Base-by-base conservation (phyloP, 64 coral and sea anemone genomes). In the Stichodactyla helianthus region DNA sequence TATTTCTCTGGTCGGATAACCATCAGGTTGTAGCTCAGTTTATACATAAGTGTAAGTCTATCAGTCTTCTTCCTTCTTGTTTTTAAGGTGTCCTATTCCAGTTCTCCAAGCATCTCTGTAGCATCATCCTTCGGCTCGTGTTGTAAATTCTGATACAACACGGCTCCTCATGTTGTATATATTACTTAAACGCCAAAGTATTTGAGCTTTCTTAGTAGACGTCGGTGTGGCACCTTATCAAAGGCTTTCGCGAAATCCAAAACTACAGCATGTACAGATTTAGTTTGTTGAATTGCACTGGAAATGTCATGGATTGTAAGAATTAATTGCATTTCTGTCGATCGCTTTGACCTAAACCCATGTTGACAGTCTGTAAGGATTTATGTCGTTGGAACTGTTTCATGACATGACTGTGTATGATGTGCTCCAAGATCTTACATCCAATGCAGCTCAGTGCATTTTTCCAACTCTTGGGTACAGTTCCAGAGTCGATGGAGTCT, bases 311-410 rank as follows among this genome's bases (percentile, higher is more conserved):
- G 4, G 19, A 77, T 4, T 25, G 71, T 31, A 31, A 25, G 20
- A 77, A 44, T 77, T 13, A 77, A 18, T 77, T 77, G 31, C 7
- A 77, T 8, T 77, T 77, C 19, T 77, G 71, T 77, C 10, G 20
- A 25, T 77, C 31, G 9, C 19, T 77, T 77, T 77, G 20, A 77
- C 13, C 55, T 57, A 13, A 57, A 55, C 22, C 87, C 87, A 82
- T 88, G 87, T 53, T 60, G 87, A 4, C 20, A 51, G 27, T 88
- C 77, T n/a, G 55, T 82, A 9, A 63, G 53, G 50, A 88, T 13
- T 81, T 52, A 1, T 18, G 28, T 87, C 52, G 53, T 55, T 20
- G 7, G 0, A 87, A 54, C 55, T 87, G 86, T 5, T 87, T 77
- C 64, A 87, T 87, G 16, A 87, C 86, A 20, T 87, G 86, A 19